Conservation (phyloP, 2,797 vertebrate genomes). For the Coracias cyanogaster region DNA sequence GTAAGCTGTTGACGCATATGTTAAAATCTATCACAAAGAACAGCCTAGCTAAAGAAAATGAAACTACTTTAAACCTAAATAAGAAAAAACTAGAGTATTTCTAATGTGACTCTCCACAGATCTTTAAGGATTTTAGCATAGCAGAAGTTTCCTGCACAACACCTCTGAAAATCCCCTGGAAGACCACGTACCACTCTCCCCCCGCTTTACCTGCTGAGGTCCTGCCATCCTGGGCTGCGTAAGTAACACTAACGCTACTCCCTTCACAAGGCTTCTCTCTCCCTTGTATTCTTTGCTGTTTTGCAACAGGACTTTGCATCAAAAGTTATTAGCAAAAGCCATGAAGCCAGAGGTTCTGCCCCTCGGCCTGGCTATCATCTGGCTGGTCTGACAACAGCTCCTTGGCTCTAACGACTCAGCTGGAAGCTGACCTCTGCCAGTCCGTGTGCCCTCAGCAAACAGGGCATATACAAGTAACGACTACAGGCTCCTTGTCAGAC, state of each 20-base stretch:
- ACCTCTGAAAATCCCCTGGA: not conserved
- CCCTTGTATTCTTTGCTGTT: accelerated
- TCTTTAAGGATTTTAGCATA: not conserved
- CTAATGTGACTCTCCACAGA: not conserved
- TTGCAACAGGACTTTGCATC: not conserved
- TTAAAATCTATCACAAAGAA: not conserved
- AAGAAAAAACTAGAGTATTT: not conserved
- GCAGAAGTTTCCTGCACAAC: not conserved
- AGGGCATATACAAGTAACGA: accelerated
- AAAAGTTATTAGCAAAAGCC: not conserved
- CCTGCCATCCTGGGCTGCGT: accelerated
- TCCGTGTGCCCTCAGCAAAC: not conserved
- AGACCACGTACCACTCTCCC: accelerated
- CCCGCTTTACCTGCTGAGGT: not conserved
- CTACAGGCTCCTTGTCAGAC: not conserved
- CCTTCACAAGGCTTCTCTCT: not conserved
- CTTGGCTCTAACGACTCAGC: not conserved
- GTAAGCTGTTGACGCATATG: accelerated
- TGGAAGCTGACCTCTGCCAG: not conserved
- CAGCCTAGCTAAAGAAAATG: not conserved
- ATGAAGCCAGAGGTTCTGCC: not conserved
- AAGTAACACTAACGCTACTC: not conserved
- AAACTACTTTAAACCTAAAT: not conserved
- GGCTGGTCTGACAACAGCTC: not conserved
- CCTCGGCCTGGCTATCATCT: not conserved